A percentile compares a stretch with the other conserved stretches of the same genome.
These are phyloP conservation scores for Lycaon pictus DNA, from an alignment of 2,113 vertebrate genomes.

Conservation along the genomic window DNA sequence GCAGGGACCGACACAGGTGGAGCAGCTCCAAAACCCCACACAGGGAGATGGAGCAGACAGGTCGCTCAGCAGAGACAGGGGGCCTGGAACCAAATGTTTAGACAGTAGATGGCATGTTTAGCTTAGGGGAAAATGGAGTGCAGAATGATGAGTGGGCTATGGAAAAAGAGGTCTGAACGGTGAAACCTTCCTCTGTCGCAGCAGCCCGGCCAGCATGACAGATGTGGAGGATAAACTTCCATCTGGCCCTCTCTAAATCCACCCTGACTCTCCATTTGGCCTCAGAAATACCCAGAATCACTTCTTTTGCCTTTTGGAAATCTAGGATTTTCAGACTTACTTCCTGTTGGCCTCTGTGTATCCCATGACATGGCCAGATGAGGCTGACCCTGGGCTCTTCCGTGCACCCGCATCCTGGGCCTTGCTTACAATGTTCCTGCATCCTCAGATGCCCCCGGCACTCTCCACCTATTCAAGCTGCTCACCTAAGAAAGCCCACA, in stretches of 20 bases:
- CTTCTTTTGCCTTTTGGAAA: neutral
- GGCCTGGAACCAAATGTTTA: slow-evolving; percentile 83
- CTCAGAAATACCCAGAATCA: slow-evolving; percentile 8
- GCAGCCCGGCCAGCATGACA: slow-evolving; percentile 53
- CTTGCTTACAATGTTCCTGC: neutral
- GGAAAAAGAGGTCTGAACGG: slow-evolving; percentile 77
- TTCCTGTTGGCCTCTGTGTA: neutral
- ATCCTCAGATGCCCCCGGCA: neutral
- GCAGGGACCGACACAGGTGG: neutral
- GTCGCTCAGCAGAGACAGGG: slow-evolving; percentile 70
- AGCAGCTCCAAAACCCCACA: slow-evolving; percentile 7
- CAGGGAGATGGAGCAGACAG: slow-evolving; percentile 64
- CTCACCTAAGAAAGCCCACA: neutral
- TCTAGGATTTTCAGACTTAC: neutral
- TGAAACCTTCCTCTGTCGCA: slow-evolving; percentile 23
- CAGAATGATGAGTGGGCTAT: slow-evolving; percentile 73
- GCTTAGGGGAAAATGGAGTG: slow-evolving; percentile 71
- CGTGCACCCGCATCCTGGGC: neutral
- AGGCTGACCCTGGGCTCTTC: neutral
- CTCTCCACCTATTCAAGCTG: neutral
- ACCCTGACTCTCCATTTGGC: neutral
- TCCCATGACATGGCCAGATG: neutral
- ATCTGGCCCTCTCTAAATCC: neutral
- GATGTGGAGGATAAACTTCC: slow-evolving; percentile 68
- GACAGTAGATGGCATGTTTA: slow-evolving; percentile 70